phyloP scores from a whole-genome alignment of 2,797 vertebrate genomes.

The Poecilia picta region DNA sequence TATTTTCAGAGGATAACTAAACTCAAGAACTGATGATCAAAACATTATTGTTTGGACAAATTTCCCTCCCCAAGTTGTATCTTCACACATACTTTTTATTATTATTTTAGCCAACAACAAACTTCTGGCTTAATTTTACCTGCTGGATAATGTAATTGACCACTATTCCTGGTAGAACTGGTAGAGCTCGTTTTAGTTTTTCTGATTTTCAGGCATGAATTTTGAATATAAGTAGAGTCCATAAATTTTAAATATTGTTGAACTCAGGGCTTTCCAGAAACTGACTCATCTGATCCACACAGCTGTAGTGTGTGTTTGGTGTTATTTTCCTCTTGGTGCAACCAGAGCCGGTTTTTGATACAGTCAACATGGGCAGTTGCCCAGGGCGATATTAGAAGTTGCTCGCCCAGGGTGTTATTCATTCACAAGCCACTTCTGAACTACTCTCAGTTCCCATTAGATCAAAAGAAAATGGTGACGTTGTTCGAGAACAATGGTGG shows the following conservation, averaged over 20 bases:
- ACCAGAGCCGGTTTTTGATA: neutral
- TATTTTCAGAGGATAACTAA: neutral
- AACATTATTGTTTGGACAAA: neutral
- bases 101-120: neutral
- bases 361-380: neutral
- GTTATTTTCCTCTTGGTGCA: neutral
- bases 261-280: neutral
- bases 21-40: neutral
- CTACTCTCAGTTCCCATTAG: neutral
- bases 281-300: neutral
- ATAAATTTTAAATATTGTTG: conserved; percentile 1
- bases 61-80: neutral
- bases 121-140: neutral
- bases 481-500: neutral
- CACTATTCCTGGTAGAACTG: neutral
- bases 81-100: neutral
- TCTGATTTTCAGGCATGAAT: neutral
- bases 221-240: neutral
- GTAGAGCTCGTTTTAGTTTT: neutral
- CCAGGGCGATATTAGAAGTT: neutral
- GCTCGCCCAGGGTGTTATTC: neutral
- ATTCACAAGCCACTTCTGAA: neutral
- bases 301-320: neutral
- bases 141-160: neutral
- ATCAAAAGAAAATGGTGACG: neutral